Base-by-base conservation (phyloP, 2,797 vertebrate species). In the Phoxinus dragarum region DNA sequence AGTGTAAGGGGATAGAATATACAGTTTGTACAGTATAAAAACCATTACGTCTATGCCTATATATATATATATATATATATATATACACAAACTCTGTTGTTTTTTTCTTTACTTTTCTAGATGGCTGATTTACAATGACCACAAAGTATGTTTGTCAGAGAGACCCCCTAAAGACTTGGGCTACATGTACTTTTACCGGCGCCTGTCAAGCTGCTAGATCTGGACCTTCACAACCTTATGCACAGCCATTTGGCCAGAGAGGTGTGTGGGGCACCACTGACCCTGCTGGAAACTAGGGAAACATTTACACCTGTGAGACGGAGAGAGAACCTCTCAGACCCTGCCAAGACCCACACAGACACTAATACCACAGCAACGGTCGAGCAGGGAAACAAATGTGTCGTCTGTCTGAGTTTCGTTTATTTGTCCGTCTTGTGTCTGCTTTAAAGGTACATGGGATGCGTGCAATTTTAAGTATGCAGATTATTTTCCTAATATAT, bases 91-190 rank as follows among this genome's bases (percentile, higher is more conserved):
- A 61, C 34, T 52, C 31, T 56, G 2, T 54, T 19, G 31, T 40
- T 38, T 16, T n/a, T 21, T 47, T 64, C 2, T 3, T 10, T 23
- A 49, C 31, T 34, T 47, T 47, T 27, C 85, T 92, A 99, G 98
- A 92, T 99, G 98, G 98, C 96, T 98, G 92, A 99, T 99, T 94
- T 99, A 98, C 96, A 99, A 99, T 0, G 98, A 99, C 95, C 96
- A 99, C 92, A 98, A 96, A 96, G 98, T 99, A 86, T 98, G 97
- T 96, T 96, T 99, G 94, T 99, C 98, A 84, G 98, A 99, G 94
- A 95, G 96, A 91, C 98, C 97, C 93, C 98, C 98, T 73, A 98
- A 97, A 95, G 98, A 99, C 94, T 95, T 99, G 94, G 98, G 98
- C 91, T 99, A 99, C 94, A 94, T 99, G 94, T 99, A 99, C 95